A percentile compares a stretch with the other conserved stretches of the same genome.
phyloP scores from a whole-genome alignment of 2,113 vertebrate species.

The Myotis davidii region DNA sequence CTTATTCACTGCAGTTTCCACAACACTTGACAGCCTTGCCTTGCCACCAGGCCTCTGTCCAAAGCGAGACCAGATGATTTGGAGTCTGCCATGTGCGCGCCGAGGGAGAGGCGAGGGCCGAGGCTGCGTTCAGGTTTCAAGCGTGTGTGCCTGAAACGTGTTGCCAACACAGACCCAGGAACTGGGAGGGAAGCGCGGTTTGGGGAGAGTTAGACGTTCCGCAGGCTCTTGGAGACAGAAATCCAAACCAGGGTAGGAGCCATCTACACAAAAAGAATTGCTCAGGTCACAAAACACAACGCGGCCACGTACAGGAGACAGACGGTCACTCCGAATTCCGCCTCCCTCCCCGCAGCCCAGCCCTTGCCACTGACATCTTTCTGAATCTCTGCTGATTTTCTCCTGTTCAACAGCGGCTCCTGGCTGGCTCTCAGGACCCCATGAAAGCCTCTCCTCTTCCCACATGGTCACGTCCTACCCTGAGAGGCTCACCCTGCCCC shows the following conservation, averaged over 20 bases:
- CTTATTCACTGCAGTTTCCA: background rate
- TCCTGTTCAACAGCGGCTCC: background rate
- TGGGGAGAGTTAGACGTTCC: background rate
- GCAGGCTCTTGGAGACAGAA: background rate
- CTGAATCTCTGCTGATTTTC: background rate
- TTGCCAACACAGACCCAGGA: constrained; percentile 61
- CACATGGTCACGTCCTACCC: fast-evolving
- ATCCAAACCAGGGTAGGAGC: background rate
- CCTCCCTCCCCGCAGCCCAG: background rate
- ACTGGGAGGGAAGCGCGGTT: background rate
- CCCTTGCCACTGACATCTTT: background rate
- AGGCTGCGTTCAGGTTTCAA: background rate
- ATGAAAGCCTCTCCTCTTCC: background rate
- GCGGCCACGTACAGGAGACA: fast-evolving
- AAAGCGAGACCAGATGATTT: background rate
- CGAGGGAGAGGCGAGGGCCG: background rate
- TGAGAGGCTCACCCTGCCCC: background rate
- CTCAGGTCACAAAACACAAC: background rate
- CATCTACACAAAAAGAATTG: background rate
- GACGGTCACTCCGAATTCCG: fast-evolving
- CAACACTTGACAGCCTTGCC: background rate
- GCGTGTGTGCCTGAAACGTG: constrained; percentile 23
- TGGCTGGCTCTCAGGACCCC: background rate
- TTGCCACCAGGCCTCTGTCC: background rate
- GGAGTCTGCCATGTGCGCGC: background rate